Conservation (phyloP, 2,113 vertebrate species). For the Pitta sordida region DNA sequence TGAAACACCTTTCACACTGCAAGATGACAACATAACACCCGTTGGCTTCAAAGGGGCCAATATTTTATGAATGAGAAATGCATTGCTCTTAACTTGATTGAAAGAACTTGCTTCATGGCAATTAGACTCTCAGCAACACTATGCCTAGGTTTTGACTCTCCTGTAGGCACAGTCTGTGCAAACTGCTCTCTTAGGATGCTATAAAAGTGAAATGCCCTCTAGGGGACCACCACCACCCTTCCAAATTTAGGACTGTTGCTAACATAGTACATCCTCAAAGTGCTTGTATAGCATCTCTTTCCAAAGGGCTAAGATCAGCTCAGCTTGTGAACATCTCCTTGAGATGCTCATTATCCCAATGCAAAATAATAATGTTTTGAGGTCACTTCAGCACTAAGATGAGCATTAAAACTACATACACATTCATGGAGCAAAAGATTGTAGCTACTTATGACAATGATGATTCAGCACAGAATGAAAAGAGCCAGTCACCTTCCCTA, state of each 20-base stretch:
- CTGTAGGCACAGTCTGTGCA: neutral
- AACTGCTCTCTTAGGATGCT: neutral
- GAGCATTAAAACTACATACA: neutral
- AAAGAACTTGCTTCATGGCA: neutral
- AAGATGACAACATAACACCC: neutral
- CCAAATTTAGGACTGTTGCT: neutral
- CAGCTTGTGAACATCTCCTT: neutral
- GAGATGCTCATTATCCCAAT: neutral
- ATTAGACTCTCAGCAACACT: neutral
- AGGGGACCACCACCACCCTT: neutral
- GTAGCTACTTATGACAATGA: neutral
- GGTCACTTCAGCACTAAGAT: neutral
- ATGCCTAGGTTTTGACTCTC: neutral
- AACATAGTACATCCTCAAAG: neutral
- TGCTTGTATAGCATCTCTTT: neutral
- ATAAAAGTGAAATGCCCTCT: neutral
- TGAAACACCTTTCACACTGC: neutral
- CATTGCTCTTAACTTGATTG: neutral
- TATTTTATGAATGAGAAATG: neutral
- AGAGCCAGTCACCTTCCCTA: neutral
- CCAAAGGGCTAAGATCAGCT: neutral
- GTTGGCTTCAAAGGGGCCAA: neutral
- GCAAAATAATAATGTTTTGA: neutral
- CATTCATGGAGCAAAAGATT: neutral
- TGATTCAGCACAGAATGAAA: neutral